Base-by-base conservation (phyloP, 2,888 invertebrate species). In the Netelia virgata region DNA sequence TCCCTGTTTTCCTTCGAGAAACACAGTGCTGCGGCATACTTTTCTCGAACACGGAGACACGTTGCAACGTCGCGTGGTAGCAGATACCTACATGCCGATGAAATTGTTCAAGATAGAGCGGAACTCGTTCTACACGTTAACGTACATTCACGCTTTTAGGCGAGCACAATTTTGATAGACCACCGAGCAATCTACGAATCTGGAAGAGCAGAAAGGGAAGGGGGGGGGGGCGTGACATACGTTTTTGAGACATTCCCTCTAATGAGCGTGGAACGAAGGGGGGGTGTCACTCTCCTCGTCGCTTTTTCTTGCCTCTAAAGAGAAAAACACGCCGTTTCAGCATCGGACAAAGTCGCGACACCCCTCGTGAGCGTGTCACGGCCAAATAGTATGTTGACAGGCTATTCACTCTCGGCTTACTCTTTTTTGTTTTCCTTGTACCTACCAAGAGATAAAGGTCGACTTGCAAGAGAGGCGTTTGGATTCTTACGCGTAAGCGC, bases 251-350 rank as follows among this genome's bases (percentile, higher is more conserved):
- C 88, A 90, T 90, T 88, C 82, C 85, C 82, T 85, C 87, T 91
- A 91, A 91, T 91, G 91, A 91, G 90, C 89, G 88, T 88, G 87
- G 88, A 90, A 91, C 88, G 88, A 90, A 90, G 89, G 87, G 89
- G 89, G 87, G 88, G 87, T 89, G 91, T 90, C 90, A 86, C 88
- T 86, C 85, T 68, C 28, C 66, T 66, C 47, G 16, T 16, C 57
- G 68, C 57, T 20, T 81, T 83, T 84, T 86, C 61, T 78, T 63
- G 68, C 76, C 79, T 76, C 57, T 74, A 36, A 36, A 36, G 36
- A 5, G 36, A 36, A 36, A 43, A 81, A 75, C 75, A 73, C 16
- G 1, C 18, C 72, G 69, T 74, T 79, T 82, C 75, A 72, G 69
- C 64, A 47, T 73, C 64, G 84, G 68, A 74, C 81, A 82, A 87